Evolutionary conservation across 2,113 vertebrate genomes (phyloP).

Genomic region (Chaetodon trifascialis): DNA sequence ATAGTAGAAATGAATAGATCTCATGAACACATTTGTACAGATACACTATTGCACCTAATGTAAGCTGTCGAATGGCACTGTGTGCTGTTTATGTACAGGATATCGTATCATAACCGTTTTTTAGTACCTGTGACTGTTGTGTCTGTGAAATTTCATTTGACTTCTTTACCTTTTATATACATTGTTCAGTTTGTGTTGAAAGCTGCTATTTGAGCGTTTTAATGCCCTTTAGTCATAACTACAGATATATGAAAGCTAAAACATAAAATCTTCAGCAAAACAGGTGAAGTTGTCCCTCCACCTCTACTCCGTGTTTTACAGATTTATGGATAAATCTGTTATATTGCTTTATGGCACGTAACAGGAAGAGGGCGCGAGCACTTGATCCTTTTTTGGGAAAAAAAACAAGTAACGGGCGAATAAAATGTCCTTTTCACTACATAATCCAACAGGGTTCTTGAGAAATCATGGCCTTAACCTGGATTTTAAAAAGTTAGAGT

Average conservation of each 20-base stretch:
- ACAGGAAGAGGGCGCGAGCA: not conserved
- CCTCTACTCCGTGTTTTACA: not conserved
- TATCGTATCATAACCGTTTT: conserved; percentile 23
- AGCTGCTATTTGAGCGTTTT: conserved; percentile 15
- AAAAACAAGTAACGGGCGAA: not conserved
- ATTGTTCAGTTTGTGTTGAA: conserved; percentile 1
- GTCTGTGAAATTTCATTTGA: conserved; percentile 14
- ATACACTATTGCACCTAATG: conserved; percentile 19
- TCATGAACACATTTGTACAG: conserved; percentile 45
- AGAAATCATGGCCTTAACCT: not conserved
- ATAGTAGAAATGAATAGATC: conserved; percentile 21
- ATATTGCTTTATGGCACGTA: not conserved
- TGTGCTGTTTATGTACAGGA: conserved; percentile 59
- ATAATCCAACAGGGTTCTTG: not conserved
- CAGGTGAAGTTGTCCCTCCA: no score
- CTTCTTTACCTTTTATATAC: conserved; percentile 1
- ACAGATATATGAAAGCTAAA: not conserved
- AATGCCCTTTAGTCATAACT: not conserved
- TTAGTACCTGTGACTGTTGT: conserved; percentile 21
- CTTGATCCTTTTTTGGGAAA: not conserved
- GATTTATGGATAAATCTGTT: not conserved
- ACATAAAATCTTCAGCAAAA: conserved; percentile 6
- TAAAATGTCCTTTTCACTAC: not conserved
- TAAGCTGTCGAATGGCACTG: conserved; percentile 43
- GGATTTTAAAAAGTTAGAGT: not conserved